Percentiles rank a stretch among this genome's conserved stretches.
Evolutionary conservation across 2,888 invertebrate species (phyloP).

Genomic region (Callyntrura guangdongensis): DNA sequence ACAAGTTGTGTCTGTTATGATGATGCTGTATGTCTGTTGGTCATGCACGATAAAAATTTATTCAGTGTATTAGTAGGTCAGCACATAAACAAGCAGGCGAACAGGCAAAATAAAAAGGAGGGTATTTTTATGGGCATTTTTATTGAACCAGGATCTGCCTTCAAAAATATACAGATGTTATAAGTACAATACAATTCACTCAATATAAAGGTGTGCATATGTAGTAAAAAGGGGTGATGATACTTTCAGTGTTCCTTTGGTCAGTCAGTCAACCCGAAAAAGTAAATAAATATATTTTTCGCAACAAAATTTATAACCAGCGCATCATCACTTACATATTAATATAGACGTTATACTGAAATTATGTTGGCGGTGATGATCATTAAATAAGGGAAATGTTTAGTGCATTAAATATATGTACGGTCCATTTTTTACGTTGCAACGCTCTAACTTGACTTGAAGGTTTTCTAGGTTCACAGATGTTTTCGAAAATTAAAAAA

Average conservation of each 20-base stretch:
- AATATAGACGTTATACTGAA: neutral
- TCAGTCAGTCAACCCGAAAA: conserved; percentile 56
- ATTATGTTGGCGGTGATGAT: neutral
- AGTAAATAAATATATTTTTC: conserved; percentile 27
- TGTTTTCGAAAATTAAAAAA: conserved; percentile 32
- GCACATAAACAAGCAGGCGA: neutral
- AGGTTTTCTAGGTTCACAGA: conserved; percentile 38
- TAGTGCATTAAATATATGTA: conserved; percentile 8
- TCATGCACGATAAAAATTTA: neutral
- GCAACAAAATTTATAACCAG: neutral
- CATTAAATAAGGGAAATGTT: neutral
- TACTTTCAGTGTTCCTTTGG: conserved; percentile 30
- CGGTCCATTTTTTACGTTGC: neutral
- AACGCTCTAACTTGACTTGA: conserved; percentile 34
- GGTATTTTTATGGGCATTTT: conserved; percentile 48
- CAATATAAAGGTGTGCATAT: no score
- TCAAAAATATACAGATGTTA: neutral
- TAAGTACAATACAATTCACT: neutral
- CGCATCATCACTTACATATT: neutral
- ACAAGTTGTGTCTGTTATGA: conserved; percentile 36
- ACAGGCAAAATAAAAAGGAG: conserved; percentile 29
- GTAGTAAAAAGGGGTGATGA: conserved; percentile 21
- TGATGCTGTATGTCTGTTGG: conserved; percentile 7
- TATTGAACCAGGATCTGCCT: conserved; percentile 62
- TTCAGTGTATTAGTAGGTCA: conserved; percentile 63